Percentiles rank a stretch among this genome's conserved stretches.
phyloP scores from a whole-genome alignment of 2,888 invertebrate genomes.

The Drosophila diplacantha region DNA sequence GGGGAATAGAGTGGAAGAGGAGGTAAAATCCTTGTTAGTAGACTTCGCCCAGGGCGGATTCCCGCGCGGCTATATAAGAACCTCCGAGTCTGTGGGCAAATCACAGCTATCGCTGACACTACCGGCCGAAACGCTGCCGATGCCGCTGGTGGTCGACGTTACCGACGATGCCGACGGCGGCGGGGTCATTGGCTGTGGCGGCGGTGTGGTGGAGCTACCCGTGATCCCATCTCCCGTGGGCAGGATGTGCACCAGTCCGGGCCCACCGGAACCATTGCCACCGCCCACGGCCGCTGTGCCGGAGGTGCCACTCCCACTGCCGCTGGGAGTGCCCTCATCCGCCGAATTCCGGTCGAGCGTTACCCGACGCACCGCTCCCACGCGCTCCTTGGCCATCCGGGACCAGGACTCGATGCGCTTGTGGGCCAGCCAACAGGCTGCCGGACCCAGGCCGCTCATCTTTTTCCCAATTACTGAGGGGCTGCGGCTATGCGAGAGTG shows the following conservation, averaged over 20 bases:
- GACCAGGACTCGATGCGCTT: slow-evolving; percentile 88
- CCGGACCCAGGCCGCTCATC: slow-evolving; percentile 85
- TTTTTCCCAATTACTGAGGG: slow-evolving; percentile 10
- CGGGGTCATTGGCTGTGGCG: slow-evolving; percentile 75
- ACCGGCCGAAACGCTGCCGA: slow-evolving; percentile 74
- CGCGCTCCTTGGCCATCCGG: slow-evolving; percentile 84
- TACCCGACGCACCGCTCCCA: slow-evolving; percentile 77
- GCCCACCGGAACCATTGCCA: slow-evolving; percentile 10
- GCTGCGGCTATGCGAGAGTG: slow-evolving; percentile 4
- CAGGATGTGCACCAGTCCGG: slow-evolving; percentile 16
- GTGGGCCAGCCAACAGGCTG: slow-evolving; percentile 87
- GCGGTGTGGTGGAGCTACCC: slow-evolving; percentile 48
- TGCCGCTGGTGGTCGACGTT: slow-evolving; percentile 76
- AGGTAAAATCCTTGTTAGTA: background rate
- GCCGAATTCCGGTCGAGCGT: slow-evolving; percentile 76
- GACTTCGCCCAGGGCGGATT: background rate
- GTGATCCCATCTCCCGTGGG: slow-evolving; percentile 16
- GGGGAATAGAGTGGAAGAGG: slow-evolving; percentile 16
- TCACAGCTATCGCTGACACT: slow-evolving; percentile 77
- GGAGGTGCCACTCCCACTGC: slow-evolving; percentile 50
- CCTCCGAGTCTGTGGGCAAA: slow-evolving; percentile 77
- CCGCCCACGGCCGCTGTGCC: slow-evolving; percentile 46
- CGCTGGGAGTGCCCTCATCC: slow-evolving; percentile 63
- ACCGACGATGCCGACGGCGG: slow-evolving; percentile 77
- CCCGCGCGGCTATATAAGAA: slow-evolving; percentile 39